Conservation (phyloP, 2,888 invertebrate genomes). For the Drosophila antonietae region DNA sequence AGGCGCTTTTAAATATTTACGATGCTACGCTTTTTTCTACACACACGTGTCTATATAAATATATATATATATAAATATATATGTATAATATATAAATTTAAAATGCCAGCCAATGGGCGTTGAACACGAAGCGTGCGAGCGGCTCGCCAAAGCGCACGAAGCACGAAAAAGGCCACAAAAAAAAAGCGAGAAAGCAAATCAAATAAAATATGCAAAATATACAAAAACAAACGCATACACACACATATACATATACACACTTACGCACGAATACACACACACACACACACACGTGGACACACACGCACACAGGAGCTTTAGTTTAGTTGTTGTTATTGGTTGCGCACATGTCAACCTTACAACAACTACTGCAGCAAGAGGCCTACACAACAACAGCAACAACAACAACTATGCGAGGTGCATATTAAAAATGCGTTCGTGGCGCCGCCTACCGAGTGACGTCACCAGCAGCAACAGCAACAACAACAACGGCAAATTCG, state of each 20-base stretch:
- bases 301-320: constrained; percentile 47
- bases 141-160: constrained; percentile 50
- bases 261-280: constrained; percentile 12
- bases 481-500: constrained; percentile 23
- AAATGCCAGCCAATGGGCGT: constrained; percentile 70
- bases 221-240: constrained; percentile 62
- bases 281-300: constrained; percentile 16
- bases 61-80: constrained; percentile 29
- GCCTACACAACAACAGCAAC: constrained; percentile 39
- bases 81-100: constrained; percentile 48
- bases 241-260: constrained; percentile 30
- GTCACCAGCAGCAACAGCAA: constrained; percentile 51
- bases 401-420: constrained; percentile 37
- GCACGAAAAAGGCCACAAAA: constrained; percentile 67
- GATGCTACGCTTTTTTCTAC: constrained; percentile 65
- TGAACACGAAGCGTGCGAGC: constrained; percentile 65
- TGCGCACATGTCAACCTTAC: constrained; percentile 66
- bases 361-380: constrained; percentile 28
- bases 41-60: constrained; percentile 25
- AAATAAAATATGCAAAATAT: constrained; percentile 79
- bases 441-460: constrained; percentile 77
- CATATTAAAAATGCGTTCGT: constrained; percentile 78
- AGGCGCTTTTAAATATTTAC: constrained; percentile 57
- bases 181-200: constrained; percentile 65
- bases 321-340: constrained; percentile 77